Evolutionary conservation across 2,888 invertebrate genomes (phyloP), one percentile per base, ranked within the genome.

Genomic region (Cheilosia grossa): DNA sequence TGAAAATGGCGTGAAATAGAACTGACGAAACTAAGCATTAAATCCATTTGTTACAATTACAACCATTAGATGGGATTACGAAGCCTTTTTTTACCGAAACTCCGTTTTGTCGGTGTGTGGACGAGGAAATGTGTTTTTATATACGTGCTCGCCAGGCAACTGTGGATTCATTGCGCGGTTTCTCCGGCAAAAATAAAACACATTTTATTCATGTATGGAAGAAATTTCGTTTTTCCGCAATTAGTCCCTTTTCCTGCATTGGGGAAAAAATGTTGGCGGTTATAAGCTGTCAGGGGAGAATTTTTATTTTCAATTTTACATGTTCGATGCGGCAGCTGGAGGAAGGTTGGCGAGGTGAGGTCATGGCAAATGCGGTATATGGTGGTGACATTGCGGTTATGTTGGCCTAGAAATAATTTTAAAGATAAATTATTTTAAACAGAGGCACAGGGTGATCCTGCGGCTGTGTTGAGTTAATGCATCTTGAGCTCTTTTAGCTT

Each of bases 11-110:
- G 81, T 81, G 81, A 81, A 81, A 81, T 81, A 74, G 80, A 74
- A 54, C 67, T 67, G 33, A 74, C 74, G 67, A 74, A 74, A 74
- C 74, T 74, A 81, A 81, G 74, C 69, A 81, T 75, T 81, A 75
- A 74, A 59, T 69, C 81, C 74, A 81, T 81, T 81, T 81, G 81
- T 81, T 81, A 81, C 81, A 81, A 81, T 81, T 81, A 81, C 74
- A 56, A 33, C 67, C 67, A 73, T 81, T 81, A 72, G 72, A 66
- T n/a, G 64, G 64, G 79, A 79, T 79, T 70, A 79, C 72, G 49
- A 49, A 40, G 72, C 72, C 66, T 79, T 79, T 72, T 72, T 79
- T 72, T 64, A 40, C 30, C 13, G 13, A 10, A 27, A 53, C 54
- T 77, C 49, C 59, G 30, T 56, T 67, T 40, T 40, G 44, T 49